Conservation (phyloP, 2,888 invertebrate species). For the Chorisops tibialis region DNA sequence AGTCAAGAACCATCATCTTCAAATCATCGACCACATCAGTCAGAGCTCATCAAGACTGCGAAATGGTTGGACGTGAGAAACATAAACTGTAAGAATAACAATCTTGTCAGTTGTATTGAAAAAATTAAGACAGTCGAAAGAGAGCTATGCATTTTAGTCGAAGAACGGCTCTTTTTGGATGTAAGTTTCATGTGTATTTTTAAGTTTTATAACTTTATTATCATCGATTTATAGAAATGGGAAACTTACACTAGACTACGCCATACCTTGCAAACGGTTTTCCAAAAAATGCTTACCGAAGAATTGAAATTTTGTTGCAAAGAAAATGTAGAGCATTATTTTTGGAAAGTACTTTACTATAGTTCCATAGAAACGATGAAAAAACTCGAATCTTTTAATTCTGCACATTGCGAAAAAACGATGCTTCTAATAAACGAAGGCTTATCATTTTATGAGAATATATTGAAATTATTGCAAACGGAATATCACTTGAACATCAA, state of each 20-base stretch:
- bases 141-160: slow-evolving; percentile 5
- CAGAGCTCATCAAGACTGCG: neutral
- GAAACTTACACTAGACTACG: slow-evolving; percentile 61
- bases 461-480: slow-evolving; percentile 70
- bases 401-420: slow-evolving; percentile 58
- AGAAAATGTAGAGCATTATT: slow-evolving; percentile 82
- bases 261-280: slow-evolving; percentile 61
- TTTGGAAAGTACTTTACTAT: slow-evolving; percentile 90
- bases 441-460: slow-evolving; percentile 70
- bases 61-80: slow-evolving; percentile 14
- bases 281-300: slow-evolving; percentile 65
- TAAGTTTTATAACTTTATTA: neutral
- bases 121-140: slow-evolving; percentile 7
- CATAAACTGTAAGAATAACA: slow-evolving; percentile 4
- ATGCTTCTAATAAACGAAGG: slow-evolving; percentile 68
- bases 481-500: slow-evolving; percentile 63
- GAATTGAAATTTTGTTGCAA: slow-evolving; percentile 84
- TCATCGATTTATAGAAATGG: slow-evolving; percentile 56
- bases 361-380: slow-evolving; percentile 80
- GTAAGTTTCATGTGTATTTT: neutral
- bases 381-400: slow-evolving; percentile 59
- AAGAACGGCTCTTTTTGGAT: slow-evolving; percentile 13
- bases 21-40: neutral
- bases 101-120: slow-evolving; percentile 15
- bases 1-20: neutral